Evolutionary conservation across 2,797 vertebrate genomes (phyloP).

Genomic region (Platyrinchus mystaceus): DNA sequence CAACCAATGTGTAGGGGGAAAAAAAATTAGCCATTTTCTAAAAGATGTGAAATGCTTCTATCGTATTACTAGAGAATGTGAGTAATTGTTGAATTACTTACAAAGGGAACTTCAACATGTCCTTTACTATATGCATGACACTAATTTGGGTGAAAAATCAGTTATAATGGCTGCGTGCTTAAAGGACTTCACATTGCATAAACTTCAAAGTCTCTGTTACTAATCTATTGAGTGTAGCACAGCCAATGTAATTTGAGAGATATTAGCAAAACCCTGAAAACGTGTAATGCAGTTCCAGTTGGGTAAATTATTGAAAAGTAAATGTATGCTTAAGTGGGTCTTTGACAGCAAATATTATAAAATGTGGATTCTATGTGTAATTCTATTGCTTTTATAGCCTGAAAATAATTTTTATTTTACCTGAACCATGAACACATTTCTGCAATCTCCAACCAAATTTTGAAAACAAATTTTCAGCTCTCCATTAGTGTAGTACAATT

Average conservation of each 20-base stretch:
- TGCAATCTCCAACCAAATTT: conserved; percentile 13
- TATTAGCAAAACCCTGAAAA: background rate
- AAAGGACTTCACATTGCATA: background rate
- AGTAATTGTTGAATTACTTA: background rate
- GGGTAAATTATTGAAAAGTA: background rate
- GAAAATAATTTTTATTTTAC: conserved; percentile 19
- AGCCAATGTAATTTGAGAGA: background rate
- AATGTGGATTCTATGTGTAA: background rate
- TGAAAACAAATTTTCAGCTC: background rate
- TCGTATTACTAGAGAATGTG: background rate
- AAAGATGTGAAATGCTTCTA: background rate
- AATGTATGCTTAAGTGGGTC: background rate
- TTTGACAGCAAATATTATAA: background rate
- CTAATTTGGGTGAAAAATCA: background rate
- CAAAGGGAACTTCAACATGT: background rate
- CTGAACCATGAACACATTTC: background rate
- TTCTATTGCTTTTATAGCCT: background rate
- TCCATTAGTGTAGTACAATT: background rate
- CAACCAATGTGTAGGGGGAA: background rate
- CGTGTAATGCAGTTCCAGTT: background rate
- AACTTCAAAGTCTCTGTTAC: background rate
- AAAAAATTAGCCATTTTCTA: background rate
- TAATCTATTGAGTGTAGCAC: background rate
- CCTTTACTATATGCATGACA: background rate
- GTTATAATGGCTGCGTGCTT: background rate